These are phyloP conservation scores for Labeo catla DNA, from an alignment of 2,113 vertebrate genomes.

Conservation along the genomic window DNA sequence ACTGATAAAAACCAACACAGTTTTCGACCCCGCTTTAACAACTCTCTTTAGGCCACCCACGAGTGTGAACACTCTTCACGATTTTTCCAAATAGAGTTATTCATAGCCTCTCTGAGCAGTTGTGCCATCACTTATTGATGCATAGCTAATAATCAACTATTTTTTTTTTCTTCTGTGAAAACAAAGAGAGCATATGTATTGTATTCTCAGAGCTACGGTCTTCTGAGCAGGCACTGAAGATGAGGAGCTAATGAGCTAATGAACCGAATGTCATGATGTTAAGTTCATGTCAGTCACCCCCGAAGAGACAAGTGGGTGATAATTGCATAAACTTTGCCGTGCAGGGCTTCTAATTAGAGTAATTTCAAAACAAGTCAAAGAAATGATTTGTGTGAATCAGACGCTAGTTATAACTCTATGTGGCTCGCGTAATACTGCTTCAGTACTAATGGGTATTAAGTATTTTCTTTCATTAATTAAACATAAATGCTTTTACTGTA, in stretches of 20 bases:
- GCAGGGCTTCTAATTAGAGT: slow-evolving; percentile 24
- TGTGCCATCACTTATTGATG: background rate
- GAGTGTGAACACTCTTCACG: slow-evolving; percentile 23
- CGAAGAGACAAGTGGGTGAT: slow-evolving; percentile 22
- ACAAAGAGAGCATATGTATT: slow-evolving; percentile 10
- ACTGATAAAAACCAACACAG: slow-evolving; percentile 9
- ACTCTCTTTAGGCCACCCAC: slow-evolving; percentile 33
- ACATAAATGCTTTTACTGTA: background rate
- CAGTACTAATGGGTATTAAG: background rate
- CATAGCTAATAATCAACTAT: slow-evolving; percentile 25
- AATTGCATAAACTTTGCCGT: slow-evolving; percentile 1
- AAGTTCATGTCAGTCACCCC: slow-evolving; percentile 24
- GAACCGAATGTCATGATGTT: background rate
- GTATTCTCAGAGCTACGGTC: background rate
- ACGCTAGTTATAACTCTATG: slow-evolving; percentile 5
- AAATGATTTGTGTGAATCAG: background rate
- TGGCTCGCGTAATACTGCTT: background rate
- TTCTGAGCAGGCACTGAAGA: slow-evolving; percentile 8
- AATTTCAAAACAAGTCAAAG: background rate
- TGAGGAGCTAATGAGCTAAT: background rate
- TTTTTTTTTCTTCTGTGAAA: background rate
- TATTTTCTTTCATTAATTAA: slow-evolving; percentile 11
- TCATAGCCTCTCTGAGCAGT: slow-evolving; percentile 17
- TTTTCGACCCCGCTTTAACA: slow-evolving; percentile 32
- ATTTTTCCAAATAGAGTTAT: slow-evolving; percentile 21